phyloP scores from a whole-genome alignment of 2,888 invertebrate species.

The Perdita meconis region DNA sequence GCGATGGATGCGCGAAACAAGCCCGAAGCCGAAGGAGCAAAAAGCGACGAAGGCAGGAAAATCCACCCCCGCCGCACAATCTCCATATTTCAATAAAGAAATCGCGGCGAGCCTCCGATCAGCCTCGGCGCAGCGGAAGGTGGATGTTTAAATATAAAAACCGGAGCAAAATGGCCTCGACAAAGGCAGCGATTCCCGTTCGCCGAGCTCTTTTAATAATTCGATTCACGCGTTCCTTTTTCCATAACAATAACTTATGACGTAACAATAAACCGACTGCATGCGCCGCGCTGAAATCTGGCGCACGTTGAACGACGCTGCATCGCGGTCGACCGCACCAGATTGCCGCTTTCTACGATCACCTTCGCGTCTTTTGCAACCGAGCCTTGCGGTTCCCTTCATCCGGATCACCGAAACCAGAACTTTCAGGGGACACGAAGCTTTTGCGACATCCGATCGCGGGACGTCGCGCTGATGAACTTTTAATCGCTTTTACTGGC shows the following conservation, averaged over 20 bases:
- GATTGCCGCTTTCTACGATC: conserved; percentile 39
- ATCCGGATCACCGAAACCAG: neutral
- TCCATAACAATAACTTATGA: too few species aligned
- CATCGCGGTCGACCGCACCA: conserved; percentile 34
- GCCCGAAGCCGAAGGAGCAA: too few species aligned
- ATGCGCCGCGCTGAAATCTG: conserved; percentile 32
- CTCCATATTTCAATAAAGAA: conserved; percentile 26
- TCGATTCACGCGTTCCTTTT: conserved; percentile 19
- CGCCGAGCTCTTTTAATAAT: conserved; percentile 41
- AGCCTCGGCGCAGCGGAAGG: neutral
- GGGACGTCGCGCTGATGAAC: neutral
- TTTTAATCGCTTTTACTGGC: neutral
- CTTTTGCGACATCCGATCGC: conserved; percentile 19
- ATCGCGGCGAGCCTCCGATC: conserved; percentile 14
- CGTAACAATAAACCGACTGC: conserved; percentile 55
- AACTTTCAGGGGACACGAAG: neutral
- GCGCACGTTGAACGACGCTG: conserved; percentile 28
- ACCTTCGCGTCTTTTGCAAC: conserved; percentile 7
- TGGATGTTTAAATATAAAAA: conserved; percentile 38
- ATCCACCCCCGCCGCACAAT: conserved; percentile 8
- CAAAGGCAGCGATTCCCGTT: conserved; percentile 24
- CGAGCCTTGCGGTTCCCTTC: conserved; percentile 34
- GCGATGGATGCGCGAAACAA: neutral
- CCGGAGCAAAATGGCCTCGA: conserved; percentile 8
- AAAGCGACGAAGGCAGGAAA: neutral